phyloP scores from a whole-genome alignment of 2,797 vertebrate genomes.

The Sebastes iracundus region DNA sequence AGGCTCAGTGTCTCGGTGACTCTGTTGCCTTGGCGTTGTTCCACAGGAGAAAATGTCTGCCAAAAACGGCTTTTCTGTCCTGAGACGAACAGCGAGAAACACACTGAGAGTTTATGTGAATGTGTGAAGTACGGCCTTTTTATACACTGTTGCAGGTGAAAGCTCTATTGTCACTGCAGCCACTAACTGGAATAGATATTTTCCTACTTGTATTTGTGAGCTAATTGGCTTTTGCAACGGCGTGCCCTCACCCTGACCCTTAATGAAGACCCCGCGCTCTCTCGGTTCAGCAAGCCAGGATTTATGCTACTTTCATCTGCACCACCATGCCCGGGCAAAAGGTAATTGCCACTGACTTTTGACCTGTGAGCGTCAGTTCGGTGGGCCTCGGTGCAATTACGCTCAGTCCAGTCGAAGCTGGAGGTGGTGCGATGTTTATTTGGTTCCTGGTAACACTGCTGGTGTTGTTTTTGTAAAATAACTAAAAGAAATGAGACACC shows the following conservation, averaged over 20 bases:
- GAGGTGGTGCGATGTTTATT: slow-evolving; percentile 21
- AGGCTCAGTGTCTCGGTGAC: slow-evolving; percentile 25
- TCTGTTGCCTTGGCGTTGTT: slow-evolving; percentile 6
- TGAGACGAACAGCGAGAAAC: neutral
- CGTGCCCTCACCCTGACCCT: slow-evolving; percentile 47
- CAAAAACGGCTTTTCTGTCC: slow-evolving; percentile 11
- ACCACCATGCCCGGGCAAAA: slow-evolving; percentile 27
- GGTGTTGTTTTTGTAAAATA: slow-evolving; percentile 11
- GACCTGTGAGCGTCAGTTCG: slow-evolving; percentile 50
- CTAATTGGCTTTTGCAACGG: slow-evolving; percentile 68
- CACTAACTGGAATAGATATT: slow-evolving; percentile 31
- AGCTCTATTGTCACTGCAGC: slow-evolving; percentile 25
- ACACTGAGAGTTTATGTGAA: neutral
- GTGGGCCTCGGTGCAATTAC: slow-evolving; percentile 34
- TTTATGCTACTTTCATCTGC: slow-evolving; percentile 44
- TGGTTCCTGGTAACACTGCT: neutral
- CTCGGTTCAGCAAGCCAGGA: slow-evolving; percentile 22
- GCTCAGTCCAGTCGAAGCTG: neutral
- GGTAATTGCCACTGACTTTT: slow-evolving; percentile 61
- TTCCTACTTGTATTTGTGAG: slow-evolving; percentile 30
- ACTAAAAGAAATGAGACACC: neutral
- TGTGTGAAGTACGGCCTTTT: neutral
- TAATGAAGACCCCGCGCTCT: slow-evolving; percentile 27
- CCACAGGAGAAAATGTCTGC: slow-evolving; percentile 8
- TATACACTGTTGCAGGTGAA: slow-evolving; percentile 12